These are phyloP conservation scores for Sylvilagus bachmani DNA, from an alignment of 2,113 vertebrate species.

Conservation along the genomic window DNA sequence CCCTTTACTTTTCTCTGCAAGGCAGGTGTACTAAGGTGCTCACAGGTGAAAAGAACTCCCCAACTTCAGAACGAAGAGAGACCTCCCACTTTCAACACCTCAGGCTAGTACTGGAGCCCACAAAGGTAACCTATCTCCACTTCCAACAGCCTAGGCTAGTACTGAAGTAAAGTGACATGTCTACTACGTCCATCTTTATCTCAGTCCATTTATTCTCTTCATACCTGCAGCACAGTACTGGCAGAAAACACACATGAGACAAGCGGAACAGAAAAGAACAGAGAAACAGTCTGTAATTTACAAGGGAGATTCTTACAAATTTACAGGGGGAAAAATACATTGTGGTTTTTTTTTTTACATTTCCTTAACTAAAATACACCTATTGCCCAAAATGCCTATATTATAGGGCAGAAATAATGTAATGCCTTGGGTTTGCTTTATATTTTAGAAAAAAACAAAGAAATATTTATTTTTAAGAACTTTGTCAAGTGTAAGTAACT, in stretches of 20 bases:
- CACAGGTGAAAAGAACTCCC: not conserved
- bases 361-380: conserved; percentile 29
- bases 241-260: no score
- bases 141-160: no score
- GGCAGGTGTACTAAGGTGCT: not conserved
- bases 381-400: not conserved
- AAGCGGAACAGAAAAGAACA: no score
- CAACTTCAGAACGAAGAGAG: not conserved
- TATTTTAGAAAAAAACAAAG: conserved; percentile 17
- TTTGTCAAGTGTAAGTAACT: not conserved
- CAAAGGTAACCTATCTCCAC: not conserved
- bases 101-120: not conserved
- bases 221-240: not conserved
- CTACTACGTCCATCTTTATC: not conserved
- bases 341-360: not conserved
- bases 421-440: conserved; percentile 31
- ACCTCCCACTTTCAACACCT: not conserved
- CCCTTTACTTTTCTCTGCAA: not conserved
- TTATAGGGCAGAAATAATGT: not conserved
- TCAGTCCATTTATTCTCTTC: not conserved
- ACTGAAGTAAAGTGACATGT: no score
- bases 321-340: not conserved
- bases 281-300: conserved; percentile 7
- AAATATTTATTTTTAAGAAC: not conserved
- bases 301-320: not conserved